Evolutionary conservation across 1,140 invertebrate genomes (phyloP).

Genomic region (Euura saliciscinereae): DNA sequence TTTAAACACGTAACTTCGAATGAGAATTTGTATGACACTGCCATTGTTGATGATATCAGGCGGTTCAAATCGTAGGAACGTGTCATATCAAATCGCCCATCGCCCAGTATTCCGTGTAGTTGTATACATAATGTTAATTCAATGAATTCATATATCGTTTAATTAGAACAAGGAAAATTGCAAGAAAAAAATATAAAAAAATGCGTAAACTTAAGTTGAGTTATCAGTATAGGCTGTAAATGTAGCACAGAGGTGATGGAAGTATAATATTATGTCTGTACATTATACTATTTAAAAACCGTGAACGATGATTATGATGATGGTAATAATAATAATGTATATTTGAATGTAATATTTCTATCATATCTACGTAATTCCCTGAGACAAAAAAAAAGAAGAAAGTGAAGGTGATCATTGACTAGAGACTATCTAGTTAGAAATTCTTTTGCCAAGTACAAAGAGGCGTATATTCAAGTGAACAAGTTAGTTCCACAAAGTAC

Average conservation of each 20-base stretch:
- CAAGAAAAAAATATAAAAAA: not conserved
- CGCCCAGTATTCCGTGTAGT: not conserved
- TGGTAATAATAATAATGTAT: not conserved
- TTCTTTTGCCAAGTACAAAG: too few relatives aligned
- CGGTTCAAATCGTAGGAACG: not conserved
- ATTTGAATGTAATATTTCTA: not conserved
- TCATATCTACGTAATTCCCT: too few relatives aligned
- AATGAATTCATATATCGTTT: not conserved
- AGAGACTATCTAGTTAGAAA: too few relatives aligned
- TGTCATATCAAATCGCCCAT: not conserved
- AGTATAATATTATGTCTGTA: slow-evolving; percentile 2
- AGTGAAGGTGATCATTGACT: too few relatives aligned
- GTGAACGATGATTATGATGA: not conserved
- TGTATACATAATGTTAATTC: not conserved
- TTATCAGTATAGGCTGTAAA: not conserved
- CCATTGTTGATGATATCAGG: not conserved
- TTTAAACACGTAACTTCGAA: not conserved
- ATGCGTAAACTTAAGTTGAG: not conserved
- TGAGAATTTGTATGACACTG: not conserved
- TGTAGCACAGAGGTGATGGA: not conserved
- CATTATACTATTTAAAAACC: not conserved
- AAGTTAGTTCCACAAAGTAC: too few relatives aligned
- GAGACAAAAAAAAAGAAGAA: too few relatives aligned
- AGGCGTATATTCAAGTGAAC: too few relatives aligned
- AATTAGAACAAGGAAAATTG: not conserved